Conservation (phyloP, 1,140 invertebrate species). For the Brevipalpus yothersi region DNA sequence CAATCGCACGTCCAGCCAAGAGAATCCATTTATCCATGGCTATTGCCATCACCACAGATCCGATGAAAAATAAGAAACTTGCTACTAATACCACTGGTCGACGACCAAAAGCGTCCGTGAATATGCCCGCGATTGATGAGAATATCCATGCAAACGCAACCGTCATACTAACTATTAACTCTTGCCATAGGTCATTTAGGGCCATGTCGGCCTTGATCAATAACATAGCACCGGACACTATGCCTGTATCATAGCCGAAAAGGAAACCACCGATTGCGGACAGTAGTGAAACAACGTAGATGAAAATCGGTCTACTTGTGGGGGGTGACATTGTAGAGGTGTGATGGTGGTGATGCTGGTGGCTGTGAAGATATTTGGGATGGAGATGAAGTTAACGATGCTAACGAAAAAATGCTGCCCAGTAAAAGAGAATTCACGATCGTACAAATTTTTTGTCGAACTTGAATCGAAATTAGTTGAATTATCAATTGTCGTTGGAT, state of each 20-base stretch:
- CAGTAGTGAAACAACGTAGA: conserved; percentile 10
- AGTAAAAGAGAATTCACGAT: too few relatives aligned
- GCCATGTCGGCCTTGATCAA: conserved; percentile 23
- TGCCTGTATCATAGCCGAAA: conserved; percentile 39
- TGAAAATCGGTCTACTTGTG: background rate
- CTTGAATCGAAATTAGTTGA: too few relatives aligned
- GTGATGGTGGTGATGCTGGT: too few relatives aligned
- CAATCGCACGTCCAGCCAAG: conserved; percentile 28
- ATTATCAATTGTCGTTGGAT: too few relatives aligned
- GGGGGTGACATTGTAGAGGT: background rate
- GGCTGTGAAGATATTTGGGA: too few relatives aligned
- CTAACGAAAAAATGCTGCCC: too few relatives aligned
- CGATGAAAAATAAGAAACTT: conserved; percentile 29
- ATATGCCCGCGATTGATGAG: conserved; percentile 25
- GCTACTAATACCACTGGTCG: conserved; percentile 29
- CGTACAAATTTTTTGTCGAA: too few relatives aligned
- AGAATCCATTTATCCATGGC: conserved; percentile 25
- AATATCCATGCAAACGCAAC: conserved; percentile 26
- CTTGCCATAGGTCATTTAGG: conserved; percentile 27
- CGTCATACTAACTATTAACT: conserved; percentile 26
- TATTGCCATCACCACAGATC: conserved; percentile 28
- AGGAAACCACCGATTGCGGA: conserved; percentile 35
- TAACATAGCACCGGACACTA: conserved; percentile 37
- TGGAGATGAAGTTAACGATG: too few relatives aligned
- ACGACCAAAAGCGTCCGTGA: conserved; percentile 27